Base-by-base conservation (phyloP, 2,113 vertebrate species). In the Potamarius usumacintae region DNA sequence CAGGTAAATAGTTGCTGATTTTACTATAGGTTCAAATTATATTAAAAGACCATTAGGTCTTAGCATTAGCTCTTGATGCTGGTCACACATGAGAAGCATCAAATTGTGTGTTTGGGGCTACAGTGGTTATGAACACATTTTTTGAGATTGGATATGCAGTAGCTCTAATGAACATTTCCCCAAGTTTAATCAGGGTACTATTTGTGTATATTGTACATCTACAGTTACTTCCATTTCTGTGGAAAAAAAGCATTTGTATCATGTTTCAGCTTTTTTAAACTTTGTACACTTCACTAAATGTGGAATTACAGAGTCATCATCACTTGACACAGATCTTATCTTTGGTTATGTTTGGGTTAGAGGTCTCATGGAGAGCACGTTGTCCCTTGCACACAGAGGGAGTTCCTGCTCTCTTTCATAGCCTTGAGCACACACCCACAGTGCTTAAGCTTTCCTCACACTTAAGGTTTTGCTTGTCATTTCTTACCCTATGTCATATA, bases 381-480 rank as follows among this genome's bases (percentile, higher is more conserved):
- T 86, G 9, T 77, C 48, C 48, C 7, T 88, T 86, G 18, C 34
- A 74, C 27, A 88, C n/a, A n/a, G 0, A 25, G n/a, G 60, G 60
- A 65, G 7, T 65, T 52, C 58, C 84, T 53, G 14, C 27, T 69
- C 27, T 69, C 20, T 18, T 30, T 76, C 34, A 22, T 53, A 57
- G 10, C 10, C 27, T 58, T 48, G 48, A 5, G 10, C 18, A 53
- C 30, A 82, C 15, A 69, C 34, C 55, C 63, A 72, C 22, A 60
- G 8, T 48, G 25, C 65, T 87, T 87, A 65, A 82, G 65, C 67
- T 71, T 86, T 86, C 42, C 11, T 55, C 15, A n/a, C 7, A 53
- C 9, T 62, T n/a, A 30, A 27, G 0, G 2, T 80, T 34, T 67
- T 25, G 7, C 9, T n/a, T 69, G 6, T 25, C 0, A 17, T 55